Conservation (phyloP, 2,113 vertebrate species). For the Dascyllus trimaculatus region DNA sequence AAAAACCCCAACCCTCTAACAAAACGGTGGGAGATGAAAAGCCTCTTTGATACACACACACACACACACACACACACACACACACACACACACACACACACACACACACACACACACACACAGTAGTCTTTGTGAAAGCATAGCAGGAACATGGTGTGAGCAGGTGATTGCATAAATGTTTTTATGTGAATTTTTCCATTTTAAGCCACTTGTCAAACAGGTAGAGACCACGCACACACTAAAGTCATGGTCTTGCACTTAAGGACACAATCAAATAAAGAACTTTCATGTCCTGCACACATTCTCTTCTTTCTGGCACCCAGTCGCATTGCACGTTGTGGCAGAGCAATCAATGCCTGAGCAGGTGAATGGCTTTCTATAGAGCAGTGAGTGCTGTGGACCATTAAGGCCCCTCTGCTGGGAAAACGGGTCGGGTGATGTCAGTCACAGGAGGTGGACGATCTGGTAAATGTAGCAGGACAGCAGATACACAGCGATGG, state of each 20-base stretch:
- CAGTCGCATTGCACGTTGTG: background rate
- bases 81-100: too few species aligned
- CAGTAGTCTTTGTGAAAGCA: background rate
- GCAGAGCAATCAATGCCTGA: conserved; percentile 16
- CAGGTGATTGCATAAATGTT: background rate
- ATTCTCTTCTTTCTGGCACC: background rate
- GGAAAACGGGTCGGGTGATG: conserved; percentile 30
- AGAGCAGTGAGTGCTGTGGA: conserved; percentile 10
- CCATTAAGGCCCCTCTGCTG: conserved; percentile 29
- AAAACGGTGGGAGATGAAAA: conserved; percentile 35
- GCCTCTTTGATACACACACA: background rate
- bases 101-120: too few species aligned
- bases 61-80: too few species aligned
- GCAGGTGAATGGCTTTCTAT: conserved; percentile 33
- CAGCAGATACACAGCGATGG: background rate
- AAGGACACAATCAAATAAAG: background rate
- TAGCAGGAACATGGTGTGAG: background rate
- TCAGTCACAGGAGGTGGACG: background rate
- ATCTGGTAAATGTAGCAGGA: conserved; percentile 11
- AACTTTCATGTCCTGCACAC: background rate
- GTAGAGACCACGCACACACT: background rate
- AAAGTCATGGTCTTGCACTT: background rate
- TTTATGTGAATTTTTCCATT: background rate
- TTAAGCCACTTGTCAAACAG: background rate
- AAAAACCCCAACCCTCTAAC: background rate